Conservation (phyloP, 1,140 invertebrate genomes). For the Tetraneura akinire region DNA sequence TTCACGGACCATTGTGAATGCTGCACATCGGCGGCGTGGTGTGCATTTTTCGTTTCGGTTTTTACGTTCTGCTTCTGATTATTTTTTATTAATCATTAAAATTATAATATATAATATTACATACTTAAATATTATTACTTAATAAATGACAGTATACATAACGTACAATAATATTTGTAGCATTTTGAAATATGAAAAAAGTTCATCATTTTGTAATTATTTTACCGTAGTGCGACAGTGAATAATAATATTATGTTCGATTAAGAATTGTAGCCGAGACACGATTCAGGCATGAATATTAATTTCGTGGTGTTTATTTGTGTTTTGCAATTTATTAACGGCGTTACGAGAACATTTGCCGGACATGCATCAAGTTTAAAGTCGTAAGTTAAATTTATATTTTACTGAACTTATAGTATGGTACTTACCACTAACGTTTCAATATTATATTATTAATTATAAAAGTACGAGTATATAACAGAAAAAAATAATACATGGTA, state of each 20-base stretch:
- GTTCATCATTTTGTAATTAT: not conserved
- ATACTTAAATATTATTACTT: not conserved
- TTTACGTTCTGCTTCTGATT: not conserved
- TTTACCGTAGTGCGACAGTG: not conserved
- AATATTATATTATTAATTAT: too few relatives aligned
- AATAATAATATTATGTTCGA: conserved; percentile 5
- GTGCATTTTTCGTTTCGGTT: conserved; percentile 7
- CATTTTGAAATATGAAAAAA: conserved; percentile 9
- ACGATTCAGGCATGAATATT: conserved; percentile 37
- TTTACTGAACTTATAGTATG: not conserved
- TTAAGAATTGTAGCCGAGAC: not conserved
- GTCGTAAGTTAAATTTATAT: conserved; percentile 31
- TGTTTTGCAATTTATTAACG: conserved; percentile 1
- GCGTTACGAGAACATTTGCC: conserved; percentile 20
- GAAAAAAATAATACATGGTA: too few relatives aligned
- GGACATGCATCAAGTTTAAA: conserved; percentile 40
- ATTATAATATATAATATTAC: conserved; percentile 12
- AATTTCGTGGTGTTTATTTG: conserved; percentile 4
- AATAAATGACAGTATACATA: not conserved
- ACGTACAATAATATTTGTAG: not conserved
- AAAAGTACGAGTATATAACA: too few relatives aligned
- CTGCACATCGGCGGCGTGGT: conserved; percentile 11
- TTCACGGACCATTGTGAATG: conserved; percentile 27
- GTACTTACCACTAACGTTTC: too few relatives aligned
- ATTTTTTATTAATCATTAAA: too few relatives aligned